A percentile compares a stretch with the other conserved stretches of the same genome.
Conservation (phyloP, 2,113 vertebrate species). For the Chionodraco myersi region DNA sequence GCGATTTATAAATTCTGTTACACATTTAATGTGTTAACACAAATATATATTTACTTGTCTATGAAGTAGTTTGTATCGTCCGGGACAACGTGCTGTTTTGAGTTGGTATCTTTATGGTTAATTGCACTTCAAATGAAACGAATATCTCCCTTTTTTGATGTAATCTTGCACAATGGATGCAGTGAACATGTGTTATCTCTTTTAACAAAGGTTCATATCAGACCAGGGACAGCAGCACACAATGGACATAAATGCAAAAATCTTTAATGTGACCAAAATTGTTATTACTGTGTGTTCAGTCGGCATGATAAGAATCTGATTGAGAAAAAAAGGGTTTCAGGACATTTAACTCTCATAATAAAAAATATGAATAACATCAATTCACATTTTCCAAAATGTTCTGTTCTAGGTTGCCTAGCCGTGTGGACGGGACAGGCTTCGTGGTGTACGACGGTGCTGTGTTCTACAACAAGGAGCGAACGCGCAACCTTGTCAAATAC, state of each 20-base stretch:
- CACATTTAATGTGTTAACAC: neutral
- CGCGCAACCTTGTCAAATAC: conserved; percentile 94
- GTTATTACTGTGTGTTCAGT: neutral
- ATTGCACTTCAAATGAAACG: no score
- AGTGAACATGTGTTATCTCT: no score
- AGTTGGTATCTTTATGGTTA: no score
- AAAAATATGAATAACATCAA: neutral
- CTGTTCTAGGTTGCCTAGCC: conserved; percentile 87
- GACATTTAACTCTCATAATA: neutral
- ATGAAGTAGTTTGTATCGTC: no score
- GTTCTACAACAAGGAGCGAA: conserved; percentile 97
- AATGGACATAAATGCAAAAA: no score
- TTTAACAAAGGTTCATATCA: no score
- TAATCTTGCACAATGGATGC: no score
- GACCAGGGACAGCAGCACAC: no score
- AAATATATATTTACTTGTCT: neutral
- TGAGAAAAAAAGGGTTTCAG: neutral
- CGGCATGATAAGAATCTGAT: neutral
- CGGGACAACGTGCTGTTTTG: no score
- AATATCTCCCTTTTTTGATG: no score
- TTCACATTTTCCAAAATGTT: neutral
- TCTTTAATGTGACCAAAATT: no score
- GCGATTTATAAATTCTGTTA: neutral
- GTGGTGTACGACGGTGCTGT: conserved; percentile 95
- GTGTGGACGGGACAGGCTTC: conserved; percentile 94